Evolutionary conservation across 2,113 vertebrate genomes (phyloP), one percentile per base, ranked within the genome.

Genomic region (Mesitornis unicolor): DNA sequence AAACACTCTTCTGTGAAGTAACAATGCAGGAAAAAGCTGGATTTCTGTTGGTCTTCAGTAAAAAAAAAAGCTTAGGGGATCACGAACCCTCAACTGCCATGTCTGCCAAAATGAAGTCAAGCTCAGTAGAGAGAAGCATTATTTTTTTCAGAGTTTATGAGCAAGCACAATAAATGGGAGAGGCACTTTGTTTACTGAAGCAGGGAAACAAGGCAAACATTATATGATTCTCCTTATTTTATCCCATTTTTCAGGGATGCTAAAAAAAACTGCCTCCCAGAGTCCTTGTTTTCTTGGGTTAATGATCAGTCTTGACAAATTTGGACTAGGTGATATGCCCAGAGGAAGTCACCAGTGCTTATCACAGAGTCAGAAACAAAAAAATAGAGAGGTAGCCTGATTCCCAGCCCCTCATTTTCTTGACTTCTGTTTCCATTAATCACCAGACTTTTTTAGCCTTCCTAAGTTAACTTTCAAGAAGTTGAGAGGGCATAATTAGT

Each of bases 41-140:
- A 67, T 76, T 94, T 91, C 53, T 93, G 89, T 92, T 60, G 36
- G 45, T 87, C 77, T 92, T 80, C 7, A 6, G 26, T 89, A 31
- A 63, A 78, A 59, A 86, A 60, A 50, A 48, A 31, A 4, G 13
- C 40, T 71, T 69, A 48, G 36, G 70, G 19, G 59, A 84, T 84
- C 60, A 54, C 35, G 94, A 87, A 90, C 94, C 90, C 38, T 94
- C 61, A 94, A 84, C 92, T 96, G 91, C 61, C 10, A 4, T 61
- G 74, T 71, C 79, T 96, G 76, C 76, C 60, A 81, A 93, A 93
- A 75, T 7, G 56, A 92, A 78, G 50, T 83, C 70, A 73, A 87
- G 38, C 51, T 95, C 19, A 43, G 56, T 75, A 51, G 67, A 80
- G 64, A 43, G 56, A 56, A 74, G 26, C 9, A 3, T 69, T 61